Base-by-base conservation (phyloP, 2,888 invertebrate genomes). In the Diarsia brunnea region DNA sequence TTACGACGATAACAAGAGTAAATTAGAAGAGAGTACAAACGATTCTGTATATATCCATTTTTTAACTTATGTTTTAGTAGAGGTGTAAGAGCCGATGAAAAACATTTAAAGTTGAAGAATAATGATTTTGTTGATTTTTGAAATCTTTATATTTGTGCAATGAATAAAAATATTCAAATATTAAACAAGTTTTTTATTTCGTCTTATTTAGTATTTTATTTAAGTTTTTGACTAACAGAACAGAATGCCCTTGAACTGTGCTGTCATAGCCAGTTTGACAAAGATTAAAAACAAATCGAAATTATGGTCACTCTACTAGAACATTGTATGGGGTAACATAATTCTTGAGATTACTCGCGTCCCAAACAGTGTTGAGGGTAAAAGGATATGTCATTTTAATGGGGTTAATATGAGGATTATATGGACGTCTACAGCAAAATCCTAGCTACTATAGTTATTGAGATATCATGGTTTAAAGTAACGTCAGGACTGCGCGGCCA, bases 101-200 rank as follows among this genome's bases (percentile, higher is more conserved):
- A 73, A 77, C 73, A 73, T 77, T 77, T 77, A 69, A 77, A 73
- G 73, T 73, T 77, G 70, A 70, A 78, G 67, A 68, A 75, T 78
- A 74, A 74, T 78, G 70, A 75, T 78, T 78, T 75, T 78, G 74
- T 78, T 78, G 74, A 78, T 78, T 77, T 73, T 77, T 77, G 72
- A 68, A 77, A 77, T 77, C 72, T 77, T 72, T 77, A 69, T 73
- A 73, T 77, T 77, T 77, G 68, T 77, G 73, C 68, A 69, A 78
- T 73, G 78, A 73, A 78, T 78, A 78, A 78, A 73, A 73, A 73
- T 78, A 77, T 78, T 61, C 65, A 78, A 73, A 69, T 78, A 73
- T 73, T 71, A 67, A 74, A 74, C 70, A 74, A 78, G 74, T 73
- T 74, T 77, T 77, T 77, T 78, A 78, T 74, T 74, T 77, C 64